phyloP scores from a whole-genome alignment of 2,797 vertebrate species.

The Cirrhinus molitorella region DNA sequence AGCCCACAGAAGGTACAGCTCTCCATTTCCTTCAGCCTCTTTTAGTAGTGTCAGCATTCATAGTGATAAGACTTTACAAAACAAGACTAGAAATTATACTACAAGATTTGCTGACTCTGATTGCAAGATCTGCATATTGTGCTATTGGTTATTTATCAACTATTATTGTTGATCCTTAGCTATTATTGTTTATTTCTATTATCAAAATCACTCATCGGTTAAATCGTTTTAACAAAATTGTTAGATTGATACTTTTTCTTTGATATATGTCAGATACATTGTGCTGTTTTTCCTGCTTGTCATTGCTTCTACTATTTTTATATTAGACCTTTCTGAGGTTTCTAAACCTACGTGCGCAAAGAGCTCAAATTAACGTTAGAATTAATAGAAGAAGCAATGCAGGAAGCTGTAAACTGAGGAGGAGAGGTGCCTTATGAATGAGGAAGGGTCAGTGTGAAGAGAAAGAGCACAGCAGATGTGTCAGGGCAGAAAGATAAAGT shows the following conservation, averaged over 20 bases:
- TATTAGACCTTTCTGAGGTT: too few species aligned
- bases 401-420: background rate
- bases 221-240: background rate
- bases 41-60: background rate
- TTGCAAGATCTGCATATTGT: background rate
- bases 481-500: slow-evolving; percentile 22
- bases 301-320: background rate
- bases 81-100: background rate
- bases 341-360: background rate
- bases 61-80: background rate
- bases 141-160: background rate
- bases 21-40: background rate
- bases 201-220: background rate
- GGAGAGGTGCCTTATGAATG: background rate
- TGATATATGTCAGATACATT: background rate
- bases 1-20: slow-evolving; percentile 46
- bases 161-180: background rate
- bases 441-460: background rate
- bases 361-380: background rate
- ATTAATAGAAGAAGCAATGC: background rate
- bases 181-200: too few species aligned
- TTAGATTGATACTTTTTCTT: background rate
- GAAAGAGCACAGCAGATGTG: slow-evolving; percentile 19
- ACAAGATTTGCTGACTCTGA: background rate
- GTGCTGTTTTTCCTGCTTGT: background rate